phyloP scores from a whole-genome alignment of 2,113 vertebrate species.

The Coptodon rendalli region DNA sequence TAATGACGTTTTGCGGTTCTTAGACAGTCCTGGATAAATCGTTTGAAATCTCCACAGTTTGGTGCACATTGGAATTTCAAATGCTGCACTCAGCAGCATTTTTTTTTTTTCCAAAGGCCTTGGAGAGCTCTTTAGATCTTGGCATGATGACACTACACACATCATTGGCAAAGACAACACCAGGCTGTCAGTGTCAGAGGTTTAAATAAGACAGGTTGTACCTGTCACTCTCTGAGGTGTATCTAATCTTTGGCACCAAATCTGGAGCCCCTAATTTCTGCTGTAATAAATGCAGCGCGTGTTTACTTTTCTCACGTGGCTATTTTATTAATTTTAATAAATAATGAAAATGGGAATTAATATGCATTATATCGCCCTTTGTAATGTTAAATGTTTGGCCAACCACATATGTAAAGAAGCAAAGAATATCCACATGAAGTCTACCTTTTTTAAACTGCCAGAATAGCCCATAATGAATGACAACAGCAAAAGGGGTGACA shows the following conservation, averaged over 20 bases:
- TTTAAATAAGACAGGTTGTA: not conserved
- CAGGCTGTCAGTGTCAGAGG: not conserved
- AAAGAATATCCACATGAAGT: not conserved
- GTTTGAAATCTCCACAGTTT: not conserved
- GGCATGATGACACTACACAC: not conserved
- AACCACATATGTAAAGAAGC: not conserved
- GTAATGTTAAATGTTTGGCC: not conserved
- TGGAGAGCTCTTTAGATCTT: not conserved
- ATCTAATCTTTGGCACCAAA: not conserved
- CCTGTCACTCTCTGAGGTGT: not conserved
- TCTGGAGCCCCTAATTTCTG: not conserved
- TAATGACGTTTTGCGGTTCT: not conserved
- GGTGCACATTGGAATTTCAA: not conserved
- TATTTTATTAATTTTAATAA: not conserved
- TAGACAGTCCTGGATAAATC: not conserved
- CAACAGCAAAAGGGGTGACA: not conserved
- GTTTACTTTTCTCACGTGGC: not conserved
- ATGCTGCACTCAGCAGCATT: not conserved
- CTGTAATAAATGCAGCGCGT: not conserved
- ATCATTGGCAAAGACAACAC: not conserved
- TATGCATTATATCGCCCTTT: not conserved
- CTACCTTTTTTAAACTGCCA: not conserved
- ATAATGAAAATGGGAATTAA: not conserved
- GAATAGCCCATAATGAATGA: not conserved
- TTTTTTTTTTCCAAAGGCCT: not conserved